A percentile compares a stretch with the other conserved stretches of the same genome.
These are phyloP conservation scores for Caenorhabditis wallacei DNA, from an alignment of 2,888 invertebrate species.

Conservation along the genomic window DNA sequence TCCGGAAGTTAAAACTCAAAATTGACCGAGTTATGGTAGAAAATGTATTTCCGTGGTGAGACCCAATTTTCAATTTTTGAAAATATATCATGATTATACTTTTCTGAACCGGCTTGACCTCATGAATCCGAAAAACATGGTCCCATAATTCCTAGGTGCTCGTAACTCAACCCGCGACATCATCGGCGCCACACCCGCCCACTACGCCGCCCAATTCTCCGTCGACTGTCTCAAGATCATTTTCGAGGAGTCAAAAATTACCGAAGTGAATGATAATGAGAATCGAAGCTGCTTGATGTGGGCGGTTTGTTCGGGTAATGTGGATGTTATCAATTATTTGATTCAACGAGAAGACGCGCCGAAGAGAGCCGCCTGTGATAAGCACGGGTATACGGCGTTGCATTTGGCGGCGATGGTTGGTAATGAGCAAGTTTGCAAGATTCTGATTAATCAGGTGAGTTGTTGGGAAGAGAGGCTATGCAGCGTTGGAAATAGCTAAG, in stretches of 20 bases:
- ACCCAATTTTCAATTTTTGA: too few relatives aligned
- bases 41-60: too few relatives aligned
- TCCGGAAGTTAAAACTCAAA: too few relatives aligned
- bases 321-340: slow-evolving; percentile 71
- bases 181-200: slow-evolving; percentile 78
- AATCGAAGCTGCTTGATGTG: slow-evolving; percentile 81
- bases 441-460: slow-evolving; percentile 77
- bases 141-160: slow-evolving; percentile 8
- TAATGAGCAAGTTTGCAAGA: slow-evolving; percentile 76
- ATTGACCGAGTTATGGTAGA: too few relatives aligned
- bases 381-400: slow-evolving; percentile 75
- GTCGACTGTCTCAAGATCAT: slow-evolving; percentile 63
- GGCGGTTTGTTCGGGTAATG: slow-evolving; percentile 80
- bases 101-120: too few relatives aligned
- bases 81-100: too few relatives aligned
- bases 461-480: too few relatives aligned
- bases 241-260: slow-evolving; percentile 47
- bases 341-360: slow-evolving; percentile 65
- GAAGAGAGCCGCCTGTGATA: slow-evolving; percentile 68
- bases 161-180: slow-evolving; percentile 61
- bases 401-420: slow-evolving; percentile 81
- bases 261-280: slow-evolving; percentile 78
- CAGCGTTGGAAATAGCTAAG: too few relatives aligned
- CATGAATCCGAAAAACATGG: too few relatives aligned
- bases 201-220: slow-evolving; percentile 81